Evolutionary conservation across 2,797 vertebrate species (phyloP), one percentile per base, ranked within the genome.

Genomic region (Neosalanx taihuensis): DNA sequence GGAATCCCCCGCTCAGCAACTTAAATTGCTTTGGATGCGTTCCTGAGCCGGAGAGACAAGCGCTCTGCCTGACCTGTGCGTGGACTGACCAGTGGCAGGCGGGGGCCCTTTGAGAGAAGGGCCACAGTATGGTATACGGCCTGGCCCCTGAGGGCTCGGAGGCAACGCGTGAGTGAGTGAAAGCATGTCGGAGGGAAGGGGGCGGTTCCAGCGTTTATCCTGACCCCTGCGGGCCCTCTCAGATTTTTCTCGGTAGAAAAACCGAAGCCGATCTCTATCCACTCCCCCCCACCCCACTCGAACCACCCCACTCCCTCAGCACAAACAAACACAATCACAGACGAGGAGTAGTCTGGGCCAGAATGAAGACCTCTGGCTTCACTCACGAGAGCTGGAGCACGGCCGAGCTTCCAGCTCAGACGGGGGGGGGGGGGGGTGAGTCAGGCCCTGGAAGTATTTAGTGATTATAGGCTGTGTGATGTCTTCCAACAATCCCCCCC

Each of bases 301-400:
- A 4, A 4, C 33, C 6, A 5, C 41, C 41, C 41, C 41, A 46
- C 41, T 81, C 76, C 83, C 4, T 67, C 67, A 89, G 85, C 78
- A 88, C 88, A 92, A 91, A 90, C 86, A 91, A 91, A 90, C 87
- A 88, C 86, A 87, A 88, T 88, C 87, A 89, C 76, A 84, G 81
- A 79, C 72, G 37, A 83, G 76, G 79, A 84, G 74, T 80, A 85
- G 81, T 70, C 70, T 75, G 57, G 58, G 88, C 84, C 87, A 89
- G 82, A 86, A 84, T 81, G 82, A 77, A 85, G 84, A 83, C 78
- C 83, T 84, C 84, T 90, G 87, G 86, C 80, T 91, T 81, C 72
- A 69, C 79, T 91, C 79, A 79, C 70, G 67, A 31, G 81, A 77
- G 79, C 76, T 83, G 79, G 82, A 87, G 71, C 74, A 59, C 30